Evolutionary conservation across 2,113 vertebrate species (phyloP), one percentile per base, ranked within the genome.

Genomic region (Caranx melampygus): DNA sequence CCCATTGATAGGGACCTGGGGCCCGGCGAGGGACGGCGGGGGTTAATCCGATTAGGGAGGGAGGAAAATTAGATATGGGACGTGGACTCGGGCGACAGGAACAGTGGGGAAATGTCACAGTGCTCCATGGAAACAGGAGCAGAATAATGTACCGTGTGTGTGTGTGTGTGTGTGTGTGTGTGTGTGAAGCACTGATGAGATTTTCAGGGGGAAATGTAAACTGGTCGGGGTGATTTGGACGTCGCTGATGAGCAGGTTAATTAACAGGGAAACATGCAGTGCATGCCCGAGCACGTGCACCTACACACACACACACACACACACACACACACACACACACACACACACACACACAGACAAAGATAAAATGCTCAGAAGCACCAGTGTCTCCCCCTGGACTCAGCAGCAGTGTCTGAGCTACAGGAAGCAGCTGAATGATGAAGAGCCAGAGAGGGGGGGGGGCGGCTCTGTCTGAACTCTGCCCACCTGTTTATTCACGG

Each of bases 11-110:
- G 83, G 70, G 78, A 37, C 75, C 21, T 78, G 0, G 78, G 79
- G 63, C 45, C 70, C 73, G 0, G 40, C 0, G 65, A 61, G 67
- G 67, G 82, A 57, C 7, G 18, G 26, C 2, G 20, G 70, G 78
- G 78, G 84, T 79, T 92, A 90, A 92, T 89, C 89, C 75, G 75
- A 89, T 90, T 87, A 89, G 81, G 82, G 78, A 69, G 72, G 57
- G 58, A 79, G 61, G 75, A 73, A 76, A 78, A 88, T 75, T 63
- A 88, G 87, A 88, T 80, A 59, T 10, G 78, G 88, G 88, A 86
- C 31, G 6, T 4, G n/a, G 71, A 63, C 77, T 83, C 62, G 0
- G 61, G 34, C 44, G 68, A 69, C 78, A 34, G 65, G 58, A 51
- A 40, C 31, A n/a, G 63, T 37, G 58, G 83, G 78, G 75, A 87